Base-by-base conservation (phyloP, 1,140 invertebrate genomes). In the Plutomurus gul region DNA sequence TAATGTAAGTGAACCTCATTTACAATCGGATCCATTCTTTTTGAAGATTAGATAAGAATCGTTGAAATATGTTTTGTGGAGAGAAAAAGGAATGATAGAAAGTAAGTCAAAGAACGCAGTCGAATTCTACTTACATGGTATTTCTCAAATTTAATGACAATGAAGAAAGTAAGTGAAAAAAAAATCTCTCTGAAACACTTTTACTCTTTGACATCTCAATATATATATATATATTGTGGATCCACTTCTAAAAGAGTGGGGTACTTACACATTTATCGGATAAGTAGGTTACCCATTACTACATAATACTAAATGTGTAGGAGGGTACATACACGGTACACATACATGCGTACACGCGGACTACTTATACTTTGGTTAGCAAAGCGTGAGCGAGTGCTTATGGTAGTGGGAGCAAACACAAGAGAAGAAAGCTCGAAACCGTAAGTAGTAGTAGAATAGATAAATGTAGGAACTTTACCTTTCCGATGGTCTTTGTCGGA, bases 401-500 rank as follows among this genome's bases (percentile, higher is more conserved):
- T n/a, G n/a, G n/a, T 2, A 46, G 43, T 46, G 11, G 13, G 43
- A 16, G 20, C 43, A 47, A 18, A 6, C 20, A 47, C 20, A 16
- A 47, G 20, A 3, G 43, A 16, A 7, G 20, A 20, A 47, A 47
- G 20, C n/a, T 47, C n/a, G 4, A 25, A 13, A 13, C 7, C 25
- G 22, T 10, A 13, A 27, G 25, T 30, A 56, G 25, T 25, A 13
- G 22, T 2, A 27, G 10, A 56, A 65, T 33, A 30, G 56, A 65
- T 65, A 65, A 65, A 65, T 33, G 56, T 65, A 25, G 56, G 56
- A 36, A 30, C 56, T 65, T 65, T 65, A 65, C 56, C 56, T 65
- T 65, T 65, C 16, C 27, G 56, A 33, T 65, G 56, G 25, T 30
- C 56, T 65, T 65, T 65, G 56, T 65, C 56, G 56, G 56, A 27